These are phyloP conservation scores for Penaeus japonicus DNA, from an alignment of 1,140 invertebrate species.

Conservation along the genomic window DNA sequence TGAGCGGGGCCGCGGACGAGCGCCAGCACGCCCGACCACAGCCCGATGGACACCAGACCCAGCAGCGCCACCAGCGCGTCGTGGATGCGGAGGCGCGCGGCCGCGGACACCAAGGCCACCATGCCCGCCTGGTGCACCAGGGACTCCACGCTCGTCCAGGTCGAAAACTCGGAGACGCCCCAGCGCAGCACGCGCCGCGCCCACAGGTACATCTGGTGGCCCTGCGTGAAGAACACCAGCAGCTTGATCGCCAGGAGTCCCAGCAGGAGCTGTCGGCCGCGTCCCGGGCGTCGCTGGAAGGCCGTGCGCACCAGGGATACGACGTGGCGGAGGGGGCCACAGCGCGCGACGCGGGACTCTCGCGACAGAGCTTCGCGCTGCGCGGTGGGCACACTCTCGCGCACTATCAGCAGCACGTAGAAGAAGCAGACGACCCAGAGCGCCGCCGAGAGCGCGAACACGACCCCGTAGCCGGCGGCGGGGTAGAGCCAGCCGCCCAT, in stretches of 20 bases:
- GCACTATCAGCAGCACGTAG: slow-evolving; percentile 39
- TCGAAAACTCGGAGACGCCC: slow-evolving; percentile 34
- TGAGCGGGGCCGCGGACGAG: neutral
- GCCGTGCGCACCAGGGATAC: slow-evolving; percentile 28
- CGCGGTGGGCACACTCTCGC: slow-evolving; percentile 30
- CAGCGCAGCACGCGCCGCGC: slow-evolving; percentile 39
- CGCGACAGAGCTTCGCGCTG: neutral
- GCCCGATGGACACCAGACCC: slow-evolving; percentile 30
- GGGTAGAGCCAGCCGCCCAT: slow-evolving; percentile 51
- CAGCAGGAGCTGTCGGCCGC: slow-evolving; percentile 6
- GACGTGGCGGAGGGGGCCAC: slow-evolving; percentile 38
- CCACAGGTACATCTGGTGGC: slow-evolving; percentile 49
- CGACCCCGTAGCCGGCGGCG: slow-evolving; percentile 23
- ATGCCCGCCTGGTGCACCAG: slow-evolving; percentile 42
- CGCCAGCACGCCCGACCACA: slow-evolving; percentile 42
- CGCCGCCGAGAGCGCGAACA: slow-evolving; percentile 24
- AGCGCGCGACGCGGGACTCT: neutral
- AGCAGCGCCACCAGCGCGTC: slow-evolving; percentile 33
- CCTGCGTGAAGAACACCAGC: slow-evolving; percentile 37
- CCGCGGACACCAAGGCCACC: slow-evolving; percentile 33
- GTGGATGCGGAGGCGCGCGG: neutral
- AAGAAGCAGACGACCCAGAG: slow-evolving; percentile 46
- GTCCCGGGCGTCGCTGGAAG: slow-evolving; percentile 15
- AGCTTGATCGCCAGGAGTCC: slow-evolving; percentile 27
- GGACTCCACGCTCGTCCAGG: slow-evolving; percentile 44